A percentile compares a stretch with the other conserved stretches of the same genome.
phyloP scores from a whole-genome alignment of 2,113 vertebrate species.

The Phaethornis superciliosus region DNA sequence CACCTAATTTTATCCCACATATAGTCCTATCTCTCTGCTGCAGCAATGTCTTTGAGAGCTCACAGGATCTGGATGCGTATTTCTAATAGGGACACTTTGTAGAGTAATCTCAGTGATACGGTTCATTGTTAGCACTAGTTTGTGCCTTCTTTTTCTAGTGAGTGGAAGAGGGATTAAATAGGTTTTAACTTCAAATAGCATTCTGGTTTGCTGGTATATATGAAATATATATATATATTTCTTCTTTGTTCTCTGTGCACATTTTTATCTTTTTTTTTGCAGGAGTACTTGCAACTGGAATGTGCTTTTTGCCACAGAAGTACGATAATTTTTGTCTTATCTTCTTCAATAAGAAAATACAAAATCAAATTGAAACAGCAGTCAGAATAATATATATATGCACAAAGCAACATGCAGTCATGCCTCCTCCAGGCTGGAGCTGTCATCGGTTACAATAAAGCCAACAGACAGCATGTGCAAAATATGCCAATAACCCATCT shows the following conservation, averaged over 20 bases:
- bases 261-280: not conserved
- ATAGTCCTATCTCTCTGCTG: not conserved
- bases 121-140: not conserved
- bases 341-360: constrained; percentile 13
- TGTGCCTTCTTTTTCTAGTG: not conserved
- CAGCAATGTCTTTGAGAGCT: not conserved
- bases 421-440: constrained; percentile 11
- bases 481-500: not conserved
- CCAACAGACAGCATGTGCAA: constrained; percentile 15
- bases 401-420: constrained; percentile 4
- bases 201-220: not conserved
- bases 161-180: not conserved
- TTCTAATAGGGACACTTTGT: not conserved
- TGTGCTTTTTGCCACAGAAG: not conserved
- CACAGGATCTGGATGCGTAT: not conserved
- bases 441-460: constrained; percentile 21
- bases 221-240: fast-evolving
- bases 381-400: not conserved
- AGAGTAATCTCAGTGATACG: not conserved
- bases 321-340: constrained; percentile 1
- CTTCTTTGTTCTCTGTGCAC: not conserved
- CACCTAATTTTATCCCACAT: too few species aligned
- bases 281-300: not conserved
- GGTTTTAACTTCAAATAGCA: not conserved
- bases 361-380: constrained; percentile 48